Base-by-base conservation (phyloP, 35 echinoderm and acorn worm species). In the Apostichopus japonicus region DNA sequence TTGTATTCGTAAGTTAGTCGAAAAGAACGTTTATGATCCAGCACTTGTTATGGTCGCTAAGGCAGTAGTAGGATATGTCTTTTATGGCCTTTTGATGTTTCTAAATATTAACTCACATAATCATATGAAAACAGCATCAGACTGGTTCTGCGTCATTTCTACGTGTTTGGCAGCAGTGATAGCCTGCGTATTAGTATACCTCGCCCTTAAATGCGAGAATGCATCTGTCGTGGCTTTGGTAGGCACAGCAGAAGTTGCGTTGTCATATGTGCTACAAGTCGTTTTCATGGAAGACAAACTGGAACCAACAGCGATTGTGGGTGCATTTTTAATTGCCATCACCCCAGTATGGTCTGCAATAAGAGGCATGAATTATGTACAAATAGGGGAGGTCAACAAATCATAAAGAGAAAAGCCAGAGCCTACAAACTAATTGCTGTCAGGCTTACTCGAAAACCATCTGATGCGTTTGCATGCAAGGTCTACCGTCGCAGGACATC, bases 221-320 rank as follows among this genome's bases (percentile, higher is more conserved):
- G 44, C 52, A 3, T 19, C 33, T 17, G 55, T 19, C 10, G 80
- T 84, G 6, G 80, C 80, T 33, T 84, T 84, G 53, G 15, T 84
- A n/a, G 15, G 52, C 53, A 84, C 80, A 7, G 22, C 55, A 17
- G 80, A 84, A 16, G 80, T 84, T 11, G 8, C 52, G 19, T 14
- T 53, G 5, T 84, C 80, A 53, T 84, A 55, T 56, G 10, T 55
- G 17, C 17, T 84, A 33, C 80, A 84, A 84, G 80, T 84, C 9
- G 6, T 21, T 11, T 84, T 55, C 6, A 84, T 53, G 6, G 80
- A 84, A 7, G 14, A 84, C 55, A 19, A 53, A 16, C 52, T 84
- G n/a, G 33, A 84, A 7, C 55, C 52, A 56, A 84, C 6, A n/a
- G 10, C 13, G 14, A n/a, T 55, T 54, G 52, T 56, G 1, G 80